phyloP scores from a whole-genome alignment of 2,113 vertebrate species.

The Calyptomena viridis region DNA sequence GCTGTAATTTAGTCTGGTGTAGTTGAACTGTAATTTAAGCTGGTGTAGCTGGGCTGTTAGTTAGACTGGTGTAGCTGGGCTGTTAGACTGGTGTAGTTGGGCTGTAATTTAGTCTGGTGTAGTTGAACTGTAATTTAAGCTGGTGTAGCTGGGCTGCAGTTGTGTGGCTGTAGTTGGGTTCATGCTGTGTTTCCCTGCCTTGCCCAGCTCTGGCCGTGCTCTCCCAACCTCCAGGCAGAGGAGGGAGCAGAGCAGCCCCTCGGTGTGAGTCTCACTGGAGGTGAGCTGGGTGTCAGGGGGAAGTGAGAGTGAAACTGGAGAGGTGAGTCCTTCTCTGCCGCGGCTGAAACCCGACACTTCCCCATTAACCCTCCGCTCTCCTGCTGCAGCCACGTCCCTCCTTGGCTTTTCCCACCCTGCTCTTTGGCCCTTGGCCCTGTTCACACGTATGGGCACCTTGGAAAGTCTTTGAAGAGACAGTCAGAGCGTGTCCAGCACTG shows the following conservation, averaged over 20 bases:
- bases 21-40: too few relatives aligned
- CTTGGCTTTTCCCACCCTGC: background rate
- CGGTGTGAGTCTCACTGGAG: fast-evolving
- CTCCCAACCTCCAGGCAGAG: background rate
- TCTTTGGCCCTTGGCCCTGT: background rate
- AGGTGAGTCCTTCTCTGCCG: background rate
- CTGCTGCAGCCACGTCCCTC: background rate
- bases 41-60: background rate
- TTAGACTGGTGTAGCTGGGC: background rate
- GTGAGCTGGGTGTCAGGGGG: background rate
- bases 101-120: background rate
- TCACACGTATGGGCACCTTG: background rate
- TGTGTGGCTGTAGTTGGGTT: background rate
- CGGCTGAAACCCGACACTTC: background rate
- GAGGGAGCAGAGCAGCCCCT: background rate
- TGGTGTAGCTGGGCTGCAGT: too few relatives aligned
- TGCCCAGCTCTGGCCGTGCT: fast-evolving
- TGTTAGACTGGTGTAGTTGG: background rate
- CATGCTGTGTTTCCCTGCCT: background rate
- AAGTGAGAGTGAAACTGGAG: background rate
- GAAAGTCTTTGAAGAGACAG: background rate
- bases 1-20: background rate
- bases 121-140: too few relatives aligned
- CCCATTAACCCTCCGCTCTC: background rate
- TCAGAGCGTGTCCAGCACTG: fast-evolving